phyloP scores from a whole-genome alignment of 2,797 vertebrate species.

The Clamator glandarius region DNA sequence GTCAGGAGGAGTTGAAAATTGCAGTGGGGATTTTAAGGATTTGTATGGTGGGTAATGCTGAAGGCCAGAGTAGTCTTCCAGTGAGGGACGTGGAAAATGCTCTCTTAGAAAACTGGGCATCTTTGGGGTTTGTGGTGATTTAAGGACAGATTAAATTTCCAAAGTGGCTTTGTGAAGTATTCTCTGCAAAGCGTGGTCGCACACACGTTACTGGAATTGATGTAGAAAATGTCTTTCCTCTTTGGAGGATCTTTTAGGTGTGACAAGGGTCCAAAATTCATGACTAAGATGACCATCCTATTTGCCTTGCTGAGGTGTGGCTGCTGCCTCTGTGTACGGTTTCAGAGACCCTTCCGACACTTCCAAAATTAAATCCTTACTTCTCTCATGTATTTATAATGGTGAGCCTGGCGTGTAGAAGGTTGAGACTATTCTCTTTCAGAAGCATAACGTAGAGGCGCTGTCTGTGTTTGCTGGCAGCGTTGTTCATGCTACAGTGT shows the following conservation, averaged over 20 bases:
- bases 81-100: neutral
- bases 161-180: neutral
- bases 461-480: neutral
- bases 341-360: neutral
- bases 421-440: neutral
- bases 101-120: neutral
- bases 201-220: neutral
- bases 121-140: neutral
- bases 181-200: neutral
- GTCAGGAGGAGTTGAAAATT: neutral
- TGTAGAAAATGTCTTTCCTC: neutral
- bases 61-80: neutral
- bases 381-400: neutral
- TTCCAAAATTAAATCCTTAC: neutral
- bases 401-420: neutral
- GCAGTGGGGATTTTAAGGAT: neutral
- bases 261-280: neutral
- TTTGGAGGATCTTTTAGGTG: neutral
- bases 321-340: neutral
- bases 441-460: neutral
- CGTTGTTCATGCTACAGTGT: neutral
- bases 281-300: neutral
- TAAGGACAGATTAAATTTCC: neutral
- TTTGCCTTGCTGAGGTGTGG: neutral
- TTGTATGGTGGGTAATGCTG: neutral